Conservation (phyloP, 2,888 invertebrate genomes). For the Acholoe squamosa region DNA sequence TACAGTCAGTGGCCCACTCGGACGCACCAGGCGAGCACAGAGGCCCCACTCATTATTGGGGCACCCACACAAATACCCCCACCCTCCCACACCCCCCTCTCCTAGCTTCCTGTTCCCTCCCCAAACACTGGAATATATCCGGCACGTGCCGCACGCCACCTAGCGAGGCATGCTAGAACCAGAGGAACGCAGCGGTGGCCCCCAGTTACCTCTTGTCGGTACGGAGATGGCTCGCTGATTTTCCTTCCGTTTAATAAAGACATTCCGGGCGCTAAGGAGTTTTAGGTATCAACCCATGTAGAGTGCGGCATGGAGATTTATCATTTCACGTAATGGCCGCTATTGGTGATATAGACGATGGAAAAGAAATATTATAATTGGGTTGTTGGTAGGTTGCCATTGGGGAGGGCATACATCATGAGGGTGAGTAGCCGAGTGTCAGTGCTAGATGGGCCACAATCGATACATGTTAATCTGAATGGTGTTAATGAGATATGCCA, state of each 20-base stretch:
- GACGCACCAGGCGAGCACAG: neutral
- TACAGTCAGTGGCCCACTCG: neutral
- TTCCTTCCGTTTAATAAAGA: conserved; percentile 20
- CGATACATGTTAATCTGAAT: conserved; percentile 52
- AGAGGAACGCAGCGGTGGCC: neutral
- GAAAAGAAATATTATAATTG: conserved; percentile 3
- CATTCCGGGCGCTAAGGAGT: neutral
- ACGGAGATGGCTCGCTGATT: neutral
- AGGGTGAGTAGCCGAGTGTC: neutral
- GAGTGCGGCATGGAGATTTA: neutral
- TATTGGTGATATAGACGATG: neutral
- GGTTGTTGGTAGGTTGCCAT: neutral
- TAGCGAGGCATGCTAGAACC: neutral
- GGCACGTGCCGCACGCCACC: neutral
- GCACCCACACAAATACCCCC: neutral
- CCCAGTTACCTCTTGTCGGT: neutral
- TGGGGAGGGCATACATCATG: neutral
- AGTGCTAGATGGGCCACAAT: neutral
- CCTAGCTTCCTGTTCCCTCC: neutral
- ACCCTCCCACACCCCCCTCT: neutral
- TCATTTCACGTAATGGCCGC: neutral
- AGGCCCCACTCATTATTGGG: neutral
- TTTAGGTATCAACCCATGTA: neutral
- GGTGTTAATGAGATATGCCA: conserved; percentile 60
- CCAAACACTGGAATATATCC: neutral